These are phyloP conservation scores for Lepidocyrtoides sp. DNA, from an alignment of 2,888 invertebrate species.

Conservation along the genomic window DNA sequence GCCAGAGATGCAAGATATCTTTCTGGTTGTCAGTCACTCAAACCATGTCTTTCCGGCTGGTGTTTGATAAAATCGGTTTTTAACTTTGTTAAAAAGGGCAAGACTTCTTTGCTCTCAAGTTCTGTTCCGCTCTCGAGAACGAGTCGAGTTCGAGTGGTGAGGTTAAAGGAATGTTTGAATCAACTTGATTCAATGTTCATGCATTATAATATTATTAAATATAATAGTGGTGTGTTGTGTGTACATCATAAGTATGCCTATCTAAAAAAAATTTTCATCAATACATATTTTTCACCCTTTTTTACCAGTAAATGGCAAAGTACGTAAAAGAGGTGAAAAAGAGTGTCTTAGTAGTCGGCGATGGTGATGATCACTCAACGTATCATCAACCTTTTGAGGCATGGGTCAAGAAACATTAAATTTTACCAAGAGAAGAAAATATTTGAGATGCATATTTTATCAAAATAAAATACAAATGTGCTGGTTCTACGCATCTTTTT, in stretches of 20 bases:
- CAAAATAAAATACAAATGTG: background rate
- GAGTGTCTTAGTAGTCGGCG: slow-evolving; percentile 18
- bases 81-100: slow-evolving; percentile 51
- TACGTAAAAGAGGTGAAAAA: slow-evolving; percentile 5
- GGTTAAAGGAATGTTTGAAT: slow-evolving; percentile 17
- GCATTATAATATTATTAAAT: too few species aligned
- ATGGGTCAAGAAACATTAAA: slow-evolving; percentile 33
- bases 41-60: slow-evolving; percentile 65
- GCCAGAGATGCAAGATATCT: slow-evolving; percentile 51
- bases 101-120: background rate
- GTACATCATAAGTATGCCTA: background rate
- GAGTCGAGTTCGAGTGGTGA: too few species aligned
- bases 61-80: slow-evolving; percentile 58
- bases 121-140: slow-evolving; percentile 2
- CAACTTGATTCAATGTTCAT: slow-evolving; percentile 21
- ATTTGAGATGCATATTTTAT: background rate
- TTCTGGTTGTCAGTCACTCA: slow-evolving; percentile 67
- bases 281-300: background rate
- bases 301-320: background rate
- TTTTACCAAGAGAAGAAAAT: background rate
- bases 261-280: background rate
- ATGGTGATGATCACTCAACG: slow-evolving; percentile 41
- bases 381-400: slow-evolving; percentile 24
- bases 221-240: background rate
- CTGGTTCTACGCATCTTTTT: background rate